Evolutionary conservation across 2,113 vertebrate species (phyloP), one percentile per base, ranked within the genome.

Genomic region (Myotis davidii): DNA sequence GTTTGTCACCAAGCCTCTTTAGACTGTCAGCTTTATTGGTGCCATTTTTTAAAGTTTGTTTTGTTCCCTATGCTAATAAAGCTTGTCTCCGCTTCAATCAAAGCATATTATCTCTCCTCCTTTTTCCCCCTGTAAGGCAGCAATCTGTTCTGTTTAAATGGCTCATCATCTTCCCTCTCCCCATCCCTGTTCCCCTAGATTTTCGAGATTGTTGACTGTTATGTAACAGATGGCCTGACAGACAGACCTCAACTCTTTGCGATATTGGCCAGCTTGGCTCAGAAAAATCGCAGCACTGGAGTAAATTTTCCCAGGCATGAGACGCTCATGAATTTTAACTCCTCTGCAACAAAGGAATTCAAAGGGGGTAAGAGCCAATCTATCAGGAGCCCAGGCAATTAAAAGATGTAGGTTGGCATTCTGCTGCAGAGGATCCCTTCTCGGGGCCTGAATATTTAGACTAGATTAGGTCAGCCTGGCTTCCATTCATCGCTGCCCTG

Each of bases 221-320:
- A 98, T 97, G 99, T 99, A 98, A 99, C 99, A 98, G 99, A 99
- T 98, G 99, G 99, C 95, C 99, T 98, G 91, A 99, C 99, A 98
- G 99, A 99, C 98, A 64, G 61, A 29, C 98, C 99, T 98, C 98
- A 98, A 98, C 99, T 99, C 97, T 99, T 99, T 94, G 99, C 99
- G 0, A 99, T 99, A 97, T 98, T 99, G 96, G 99, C 99, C 95
- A 99, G 99, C 97, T 99, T 99, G 98, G 99, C 98, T 59, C 98
- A 98, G 98, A 99, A 99, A 97, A 98, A 99, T 99, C 97, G 98
- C 99, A 97, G 98, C 98, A 98, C 98, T 99, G 98, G 98, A 99
- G 99, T 99, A 98, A 99, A 99, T 99, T 98, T 98, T 98, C 96
- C 97, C 97, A 94, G 85, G 96, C 98, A 96, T 98, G 96, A 94